Base-by-base conservation (phyloP, 2,113 vertebrate species). In the Typhlomys cinereus region DNA sequence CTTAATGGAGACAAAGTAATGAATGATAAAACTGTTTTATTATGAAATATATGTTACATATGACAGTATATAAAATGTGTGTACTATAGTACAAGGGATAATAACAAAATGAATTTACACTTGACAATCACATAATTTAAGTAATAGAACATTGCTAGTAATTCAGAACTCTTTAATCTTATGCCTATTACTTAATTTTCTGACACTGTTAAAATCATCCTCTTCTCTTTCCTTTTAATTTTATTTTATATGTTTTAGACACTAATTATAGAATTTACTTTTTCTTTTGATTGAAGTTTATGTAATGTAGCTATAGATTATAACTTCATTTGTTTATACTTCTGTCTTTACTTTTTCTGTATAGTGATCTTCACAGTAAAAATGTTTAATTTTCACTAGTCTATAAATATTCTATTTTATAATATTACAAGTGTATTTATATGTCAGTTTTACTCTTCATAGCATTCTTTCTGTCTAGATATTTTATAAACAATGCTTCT, bases 1-100 rank as follows among this genome's bases (percentile, higher is more conserved):
- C 21, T 70, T 82, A n/a, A 92, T 88, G 67, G n/a, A 48, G 74
- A 31, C 36, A 91, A 89, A 93, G 3, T 76, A 84, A 88, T 67
- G 18, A 94, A 48, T 57, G 7, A 78, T 41, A 59, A 34, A n/a
- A 10, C 82, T 48, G 6, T 71, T 96, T 69, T 69, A 6, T 79
- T 89, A 39, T 87, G 59, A 91, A 83, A 59, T 64, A 18, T 71
- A 52, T 50, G 7, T 88, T 5, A 64, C 1, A 73, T 74, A 74
- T 67, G 25, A 85, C 14, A 91, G 7, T 8, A 44, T 61, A 46
- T 54, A 85, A 90, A 93, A 64, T 7, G 76, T 54, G 4, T 39
- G 5, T 67, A 50, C 34, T 86, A 52, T 5, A 41, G 7, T 67
- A 71, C 71, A 91, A 50, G 73, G 3, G 74, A 66, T 39, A 92